phyloP scores from a whole-genome alignment of 2,888 invertebrate genomes.

The Athalia circularis region DNA sequence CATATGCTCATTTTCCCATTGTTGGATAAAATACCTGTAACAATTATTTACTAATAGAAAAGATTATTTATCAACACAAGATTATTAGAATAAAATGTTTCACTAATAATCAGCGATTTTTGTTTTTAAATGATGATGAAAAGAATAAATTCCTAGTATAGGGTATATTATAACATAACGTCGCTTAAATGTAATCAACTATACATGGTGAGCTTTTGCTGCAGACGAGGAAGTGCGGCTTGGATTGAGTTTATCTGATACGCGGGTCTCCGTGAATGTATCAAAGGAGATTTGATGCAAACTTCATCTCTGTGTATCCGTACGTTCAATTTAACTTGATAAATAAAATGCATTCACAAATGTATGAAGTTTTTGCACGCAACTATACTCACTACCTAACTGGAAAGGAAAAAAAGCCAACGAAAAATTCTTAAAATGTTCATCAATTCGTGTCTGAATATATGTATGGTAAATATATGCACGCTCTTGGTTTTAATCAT shows the following conservation, averaged over 20 bases:
- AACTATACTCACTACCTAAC: too few relatives aligned
- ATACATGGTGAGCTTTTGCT: background rate
- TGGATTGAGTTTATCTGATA: constrained; percentile 54
- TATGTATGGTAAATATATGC: background rate
- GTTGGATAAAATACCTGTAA: too few relatives aligned
- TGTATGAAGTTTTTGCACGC: too few relatives aligned
- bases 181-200: constrained; percentile 59
- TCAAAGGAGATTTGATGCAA: constrained; percentile 45
- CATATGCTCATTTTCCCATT: too few relatives aligned
- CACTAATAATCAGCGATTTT: too few relatives aligned
- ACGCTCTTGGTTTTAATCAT: too few relatives aligned
- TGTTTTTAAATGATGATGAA: too few relatives aligned
- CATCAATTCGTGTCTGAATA: constrained; percentile 28
- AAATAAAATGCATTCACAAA: constrained; percentile 41
- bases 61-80: too few relatives aligned
- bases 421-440: background rate
- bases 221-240: constrained; percentile 56
- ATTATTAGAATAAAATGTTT: too few relatives aligned
- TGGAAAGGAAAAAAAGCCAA: too few relatives aligned
- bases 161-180: constrained; percentile 38
- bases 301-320: constrained; percentile 30
- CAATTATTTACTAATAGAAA: too few relatives aligned
- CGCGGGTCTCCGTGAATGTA: constrained; percentile 43
- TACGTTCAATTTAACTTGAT: constrained; percentile 44
- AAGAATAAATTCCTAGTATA: too few relatives aligned